Percentiles rank a stretch among this genome's conserved stretches.
phyloP scores from a whole-genome alignment of 2,113 vertebrate genomes.

The Scartelaos histophorus region DNA sequence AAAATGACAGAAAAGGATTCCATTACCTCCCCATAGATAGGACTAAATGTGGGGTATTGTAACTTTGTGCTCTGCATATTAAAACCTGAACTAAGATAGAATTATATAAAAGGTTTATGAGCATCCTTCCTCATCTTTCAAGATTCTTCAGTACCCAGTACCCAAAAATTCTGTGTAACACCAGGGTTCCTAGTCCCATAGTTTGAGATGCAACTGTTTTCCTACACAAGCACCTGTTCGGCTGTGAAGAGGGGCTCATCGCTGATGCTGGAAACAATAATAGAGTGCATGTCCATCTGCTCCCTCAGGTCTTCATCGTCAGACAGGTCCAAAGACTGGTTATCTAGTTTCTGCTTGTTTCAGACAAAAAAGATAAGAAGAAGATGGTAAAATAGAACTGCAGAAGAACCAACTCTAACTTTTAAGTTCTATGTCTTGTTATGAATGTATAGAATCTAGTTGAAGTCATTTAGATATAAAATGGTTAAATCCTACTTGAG shows the following conservation, averaged over 20 bases:
- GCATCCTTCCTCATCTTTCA: not conserved
- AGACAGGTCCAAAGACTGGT: conserved; percentile 87
- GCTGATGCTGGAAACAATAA: conserved; percentile 92
- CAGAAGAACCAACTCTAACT: conserved; percentile 5
- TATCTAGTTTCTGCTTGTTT: conserved; percentile 78
- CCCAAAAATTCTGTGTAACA: not conserved
- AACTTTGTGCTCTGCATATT: too few species aligned
- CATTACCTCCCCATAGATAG: too few species aligned
- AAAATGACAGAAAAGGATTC: too few species aligned
- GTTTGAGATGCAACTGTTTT: not conserved
- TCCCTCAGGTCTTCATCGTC: conserved; percentile 97
- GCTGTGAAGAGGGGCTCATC: conserved; percentile 96
- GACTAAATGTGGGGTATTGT: too few species aligned
- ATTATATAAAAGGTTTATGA: not conserved
- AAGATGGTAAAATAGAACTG: conserved; percentile 26
- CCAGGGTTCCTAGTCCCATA: not conserved
- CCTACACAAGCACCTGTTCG: conserved; percentile 84
- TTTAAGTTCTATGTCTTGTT: too few species aligned
- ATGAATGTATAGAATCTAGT: not conserved
- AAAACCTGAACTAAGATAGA: too few species aligned
- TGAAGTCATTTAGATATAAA: not conserved
- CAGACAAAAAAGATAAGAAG: not conserved
- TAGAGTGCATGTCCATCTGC: conserved; percentile 97
- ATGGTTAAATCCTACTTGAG: not conserved
- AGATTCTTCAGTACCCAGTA: not conserved